These are phyloP conservation scores for Siniperca chuatsi DNA, from an alignment of 2,113 vertebrate genomes.

Conservation along the genomic window DNA sequence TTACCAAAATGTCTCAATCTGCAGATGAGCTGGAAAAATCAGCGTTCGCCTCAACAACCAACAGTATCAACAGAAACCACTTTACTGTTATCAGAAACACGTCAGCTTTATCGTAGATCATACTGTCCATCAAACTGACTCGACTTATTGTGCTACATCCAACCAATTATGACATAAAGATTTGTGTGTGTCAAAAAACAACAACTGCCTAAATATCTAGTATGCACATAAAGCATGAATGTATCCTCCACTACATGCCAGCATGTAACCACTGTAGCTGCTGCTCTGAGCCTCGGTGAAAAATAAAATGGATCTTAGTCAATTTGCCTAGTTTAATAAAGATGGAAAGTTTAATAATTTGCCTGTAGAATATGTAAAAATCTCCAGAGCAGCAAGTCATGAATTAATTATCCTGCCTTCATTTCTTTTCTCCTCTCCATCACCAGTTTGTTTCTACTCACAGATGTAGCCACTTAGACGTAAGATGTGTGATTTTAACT, in stretches of 20 bases:
- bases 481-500: neutral
- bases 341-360: slow-evolving; percentile 2
- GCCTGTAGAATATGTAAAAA: slow-evolving; percentile 11
- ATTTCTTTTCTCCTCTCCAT: neutral
- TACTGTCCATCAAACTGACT: too few species aligned
- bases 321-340: slow-evolving; percentile 1
- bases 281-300: neutral
- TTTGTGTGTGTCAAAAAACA: neutral
- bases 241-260: neutral
- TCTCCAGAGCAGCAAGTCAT: neutral
- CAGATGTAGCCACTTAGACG: neutral
- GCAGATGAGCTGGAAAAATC: neutral
- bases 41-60: neutral
- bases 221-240: neutral
- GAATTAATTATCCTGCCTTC: slow-evolving; percentile 18
- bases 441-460: neutral
- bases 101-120: too few species aligned
- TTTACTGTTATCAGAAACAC: neutral
- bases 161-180: neutral
- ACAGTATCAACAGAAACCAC: neutral
- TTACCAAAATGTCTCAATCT: neutral
- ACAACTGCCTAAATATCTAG: neutral
- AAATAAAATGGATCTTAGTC: neutral
- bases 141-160: neutral
- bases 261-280: neutral